phyloP scores from a whole-genome alignment of 2,888 invertebrate species.

The Mesorhabditis belari region DNA sequence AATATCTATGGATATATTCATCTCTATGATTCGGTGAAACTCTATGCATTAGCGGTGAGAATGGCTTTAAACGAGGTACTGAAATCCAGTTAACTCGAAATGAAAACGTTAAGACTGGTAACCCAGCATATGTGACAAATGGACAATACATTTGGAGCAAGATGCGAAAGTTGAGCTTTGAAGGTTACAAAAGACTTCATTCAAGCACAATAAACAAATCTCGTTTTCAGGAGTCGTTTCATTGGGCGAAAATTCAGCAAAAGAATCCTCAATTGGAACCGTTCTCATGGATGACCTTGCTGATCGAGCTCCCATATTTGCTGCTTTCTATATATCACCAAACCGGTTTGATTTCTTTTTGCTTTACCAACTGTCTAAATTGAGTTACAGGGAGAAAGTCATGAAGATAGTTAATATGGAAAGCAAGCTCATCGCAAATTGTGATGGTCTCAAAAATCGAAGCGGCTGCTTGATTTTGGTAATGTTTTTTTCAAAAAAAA shows the following conservation, averaged over 20 bases:
- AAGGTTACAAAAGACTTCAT: conserved; percentile 21
- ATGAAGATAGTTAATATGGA: conserved; percentile 50
- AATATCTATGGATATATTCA: conserved; percentile 51
- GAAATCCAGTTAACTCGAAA: neutral
- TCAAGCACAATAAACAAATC: neutral
- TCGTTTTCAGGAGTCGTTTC: neutral
- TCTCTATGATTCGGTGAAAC: conserved; percentile 47
- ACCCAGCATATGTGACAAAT: conserved; percentile 25
- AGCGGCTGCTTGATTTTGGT: conserved; percentile 46
- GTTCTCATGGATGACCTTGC: conserved; percentile 51
- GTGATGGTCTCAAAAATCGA: conserved; percentile 44
- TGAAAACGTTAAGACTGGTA: conserved; percentile 6
- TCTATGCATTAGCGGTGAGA: conserved; percentile 46
- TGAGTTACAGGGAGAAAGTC: conserved; percentile 36
- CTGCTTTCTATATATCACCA: conserved; percentile 48
- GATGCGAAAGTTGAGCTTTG: conserved; percentile 44
- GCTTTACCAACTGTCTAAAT: conserved; percentile 10
- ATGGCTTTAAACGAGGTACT: conserved; percentile 22
- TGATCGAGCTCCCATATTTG: conserved; percentile 48
- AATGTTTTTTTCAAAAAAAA: neutral
- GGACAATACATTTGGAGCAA: conserved; percentile 45
- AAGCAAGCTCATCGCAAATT: conserved; percentile 34
- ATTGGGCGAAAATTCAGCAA: conserved; percentile 17
- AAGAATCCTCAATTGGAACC: conserved; percentile 26
- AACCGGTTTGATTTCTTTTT: conserved; percentile 9